Conservation (phyloP, 2,888 invertebrate genomes). For the Drosophila lutescens region DNA sequence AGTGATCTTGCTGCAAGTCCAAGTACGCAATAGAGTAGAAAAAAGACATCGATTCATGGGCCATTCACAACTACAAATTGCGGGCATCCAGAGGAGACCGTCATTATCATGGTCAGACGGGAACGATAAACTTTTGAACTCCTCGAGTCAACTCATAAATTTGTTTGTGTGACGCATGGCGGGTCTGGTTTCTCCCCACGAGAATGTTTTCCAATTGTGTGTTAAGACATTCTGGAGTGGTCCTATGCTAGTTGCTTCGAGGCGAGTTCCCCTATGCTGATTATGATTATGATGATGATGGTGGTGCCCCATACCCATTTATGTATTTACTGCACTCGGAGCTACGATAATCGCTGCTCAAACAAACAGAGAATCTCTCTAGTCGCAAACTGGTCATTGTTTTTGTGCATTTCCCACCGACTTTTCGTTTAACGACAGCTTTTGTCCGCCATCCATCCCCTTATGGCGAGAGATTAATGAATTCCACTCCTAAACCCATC, state of each 20-base stretch:
- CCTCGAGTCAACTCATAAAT: conserved; percentile 48
- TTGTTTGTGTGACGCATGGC: conserved; percentile 54
- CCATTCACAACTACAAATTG: conserved; percentile 66
- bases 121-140: conserved; percentile 77
- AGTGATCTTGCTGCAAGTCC: conserved; percentile 34
- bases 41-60: conserved; percentile 60
- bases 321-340: conserved; percentile 58
- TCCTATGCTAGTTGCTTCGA: conserved; percentile 3
- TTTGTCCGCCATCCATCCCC: conserved; percentile 41
- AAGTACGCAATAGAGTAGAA: conserved; percentile 32
- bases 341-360: conserved; percentile 67
- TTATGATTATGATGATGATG: conserved; percentile 17
- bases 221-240: conserved; percentile 50
- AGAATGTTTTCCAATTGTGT: conserved; percentile 63
- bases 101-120: conserved; percentile 75
- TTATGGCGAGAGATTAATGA: conserved; percentile 69
- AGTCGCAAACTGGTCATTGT: conserved; percentile 28
- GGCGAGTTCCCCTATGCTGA: conserved; percentile 20
- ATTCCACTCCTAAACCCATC: conserved; percentile 51
- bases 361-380: conserved; percentile 37
- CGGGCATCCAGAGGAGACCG: conserved; percentile 24
- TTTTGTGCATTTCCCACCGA: conserved; percentile 59
- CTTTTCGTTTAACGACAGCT: conserved; percentile 56
- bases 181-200: neutral
- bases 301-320: conserved; percentile 10